Evolutionary conservation across 2,113 vertebrate genomes (phyloP).

Genomic region (Girardinichthys multiradiatus): DNA sequence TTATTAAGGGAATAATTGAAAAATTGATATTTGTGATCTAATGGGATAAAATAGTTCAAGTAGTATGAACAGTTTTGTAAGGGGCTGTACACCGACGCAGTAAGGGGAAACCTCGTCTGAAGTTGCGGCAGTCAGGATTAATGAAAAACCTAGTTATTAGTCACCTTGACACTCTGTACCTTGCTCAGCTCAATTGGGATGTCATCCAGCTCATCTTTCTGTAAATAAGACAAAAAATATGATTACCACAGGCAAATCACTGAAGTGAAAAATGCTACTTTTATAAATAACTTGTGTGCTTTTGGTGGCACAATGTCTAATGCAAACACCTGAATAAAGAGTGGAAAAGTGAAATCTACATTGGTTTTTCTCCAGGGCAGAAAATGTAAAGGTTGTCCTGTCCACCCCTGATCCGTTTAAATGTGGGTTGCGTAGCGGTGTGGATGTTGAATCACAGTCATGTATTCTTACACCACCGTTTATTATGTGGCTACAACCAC

Average conservation of each 20-base stretch:
- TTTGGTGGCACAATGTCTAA: background rate
- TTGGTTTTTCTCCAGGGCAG: slow-evolving; percentile 20
- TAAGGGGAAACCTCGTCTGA: too few relatives aligned
- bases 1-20: too few relatives aligned
- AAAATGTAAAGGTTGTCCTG: slow-evolving; percentile 22
- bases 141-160: background rate
- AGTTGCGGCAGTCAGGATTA: background rate
- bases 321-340: background rate
- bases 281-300: background rate
- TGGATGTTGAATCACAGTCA: background rate
- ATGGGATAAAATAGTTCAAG: too few relatives aligned
- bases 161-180: slow-evolving; percentile 92
- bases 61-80: too few relatives aligned
- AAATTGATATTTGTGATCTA: too few relatives aligned
- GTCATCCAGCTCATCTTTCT: slow-evolving; percentile 93
- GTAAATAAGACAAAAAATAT: slow-evolving; percentile 31
- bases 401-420: background rate
- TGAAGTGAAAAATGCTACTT: background rate
- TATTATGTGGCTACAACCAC: slow-evolving; percentile 21
- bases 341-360: background rate
- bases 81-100: too few relatives aligned
- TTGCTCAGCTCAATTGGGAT: slow-evolving; percentile 94
- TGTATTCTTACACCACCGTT: slow-evolving; percentile 9
- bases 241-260: background rate
- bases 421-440: background rate